Base-by-base conservation (phyloP, 2,888 invertebrate genomes). In the Acleris literana region DNA sequence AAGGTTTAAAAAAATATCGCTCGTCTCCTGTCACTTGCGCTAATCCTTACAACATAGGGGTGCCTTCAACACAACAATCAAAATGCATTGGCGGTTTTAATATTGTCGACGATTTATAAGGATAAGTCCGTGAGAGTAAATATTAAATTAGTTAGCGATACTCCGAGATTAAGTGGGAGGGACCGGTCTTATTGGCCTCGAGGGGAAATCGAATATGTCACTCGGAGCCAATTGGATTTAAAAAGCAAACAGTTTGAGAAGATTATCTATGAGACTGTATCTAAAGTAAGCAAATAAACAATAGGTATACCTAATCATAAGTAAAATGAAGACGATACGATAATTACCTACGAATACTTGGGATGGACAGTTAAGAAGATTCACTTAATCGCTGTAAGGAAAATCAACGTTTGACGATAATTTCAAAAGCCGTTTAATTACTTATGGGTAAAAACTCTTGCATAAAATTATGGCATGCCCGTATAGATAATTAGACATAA, bases 61-160 rank as follows among this genome's bases (percentile, higher is more conserved):
- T 83, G 83, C 76, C 76, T 76, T 74, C 78, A 74, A 79, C 78
- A 81, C 84, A 77, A 83, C 90, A 86, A 91, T 92, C 88, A 88
- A 89, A 84, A 85, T 87, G 87, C 88, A 88, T 88, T 88, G 82
- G 91, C 77, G 91, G 91, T 92, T 92, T 89, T 91, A 92, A 92
- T 92, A 92, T 87, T 89, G 92, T 89, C 86, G 86, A 83, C 92
- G 86, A 92, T 92, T 92, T 92, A 92, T 92, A 92, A 92, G 85
- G 92, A 92, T 92, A 90, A 92, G 90, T 91, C 91, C 79, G 79
- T 74, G 81, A 80, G 86, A 89, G 90, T 89, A 91, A 92, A 92
- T 92, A 92, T 92, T 89, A 92, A 92, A 92, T 92, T 92, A 90
- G 92, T 90, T 89, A 90, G 84, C 82, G 89, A 92, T 89, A 90